A percentile compares a stretch with the other conserved stretches of the same genome.
phyloP scores from a whole-genome alignment of 2,888 invertebrate genomes.

The Polydrusus pterygomalis region DNA sequence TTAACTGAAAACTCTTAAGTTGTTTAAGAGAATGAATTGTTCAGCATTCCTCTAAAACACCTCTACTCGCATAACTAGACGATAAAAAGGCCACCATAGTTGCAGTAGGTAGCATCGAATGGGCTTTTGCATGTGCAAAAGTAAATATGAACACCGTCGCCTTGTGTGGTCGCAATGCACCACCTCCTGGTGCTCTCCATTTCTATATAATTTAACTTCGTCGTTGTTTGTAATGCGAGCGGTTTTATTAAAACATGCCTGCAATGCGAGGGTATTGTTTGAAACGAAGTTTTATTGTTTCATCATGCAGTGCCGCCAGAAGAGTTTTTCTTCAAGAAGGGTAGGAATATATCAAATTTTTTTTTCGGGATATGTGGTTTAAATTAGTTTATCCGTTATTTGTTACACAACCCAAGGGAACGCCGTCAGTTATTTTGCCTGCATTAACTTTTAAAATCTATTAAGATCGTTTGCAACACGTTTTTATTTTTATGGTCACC shows the following conservation, averaged over 20 bases:
- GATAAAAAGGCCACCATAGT: constrained; percentile 26
- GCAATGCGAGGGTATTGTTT: constrained; percentile 37
- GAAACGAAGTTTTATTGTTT: background rate
- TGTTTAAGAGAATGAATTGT: constrained; percentile 5
- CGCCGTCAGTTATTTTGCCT: no score
- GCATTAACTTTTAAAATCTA: no score
- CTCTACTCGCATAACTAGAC: background rate
- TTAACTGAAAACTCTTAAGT: no score
- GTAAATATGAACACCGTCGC: constrained; percentile 39
- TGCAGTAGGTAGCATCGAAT: constrained; percentile 7
- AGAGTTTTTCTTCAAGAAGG: no score
- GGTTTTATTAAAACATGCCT: constrained; percentile 30
- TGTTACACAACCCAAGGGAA: no score
- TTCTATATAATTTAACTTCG: constrained; percentile 27
- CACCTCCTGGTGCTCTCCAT: constrained; percentile 43
- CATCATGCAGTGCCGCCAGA: no score
- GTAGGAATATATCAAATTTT: no score
- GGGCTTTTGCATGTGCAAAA: constrained; percentile 45
- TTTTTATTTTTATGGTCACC: no score
- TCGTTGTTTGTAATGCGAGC: constrained; percentile 33
- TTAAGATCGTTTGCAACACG: no score
- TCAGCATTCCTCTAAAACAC: constrained; percentile 21
- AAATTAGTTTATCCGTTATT: no score
- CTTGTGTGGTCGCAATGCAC: constrained; percentile 42
- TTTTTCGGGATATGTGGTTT: background rate